Base-by-base conservation (phyloP, 1,140 invertebrate species). In the Drosophila punjabiensis region DNA sequence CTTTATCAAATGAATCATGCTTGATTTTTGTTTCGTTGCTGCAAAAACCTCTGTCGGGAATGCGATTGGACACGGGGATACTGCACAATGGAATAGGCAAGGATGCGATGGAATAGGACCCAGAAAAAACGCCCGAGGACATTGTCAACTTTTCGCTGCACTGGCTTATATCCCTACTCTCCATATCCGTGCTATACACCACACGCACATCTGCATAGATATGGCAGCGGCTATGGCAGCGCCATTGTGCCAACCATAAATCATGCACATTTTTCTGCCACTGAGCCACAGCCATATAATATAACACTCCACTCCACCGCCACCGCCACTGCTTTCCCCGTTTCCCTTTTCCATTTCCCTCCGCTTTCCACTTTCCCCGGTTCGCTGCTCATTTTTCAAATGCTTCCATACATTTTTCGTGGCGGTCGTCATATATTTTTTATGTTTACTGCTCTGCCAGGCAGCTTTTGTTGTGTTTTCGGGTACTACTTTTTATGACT, bases 231-330 rank as follows among this genome's bases (percentile, higher is more conserved):
- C 50, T 65, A 60, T 58, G 52, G 41, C 11, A 58, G 50, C 63
- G 47, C 81, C 81, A 82, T 82, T 79, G 81, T 83, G 61, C 68
- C 81, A 88, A 66, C 85, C 85, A 88, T 88, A 88, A 88, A 88
- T 88, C 85, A 88, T 89, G 81, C 86, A 88, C 81, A 88, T 85
- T 88, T 88, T 85, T 81, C 85, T 82, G 85, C 85, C 85, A 89
- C 85, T 82, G 83, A 86, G 79, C 83, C 83, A 70, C 81, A 88
- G 85, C 82, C 84, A 89, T 85, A 88, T 88, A 89, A 84, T 75
- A 81, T 81, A 77, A 48, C 59, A 76, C 71, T 62, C 59, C 66
- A 52, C 70, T 71, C 55, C 30, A 53, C 30, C 30, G 48, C 48
- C 48, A 50, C 3, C 39, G 10, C 50, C 50, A 53, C 11, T 7